phyloP scores from a whole-genome alignment of 2,888 invertebrate genomes.

The Harmothoe impar region DNA sequence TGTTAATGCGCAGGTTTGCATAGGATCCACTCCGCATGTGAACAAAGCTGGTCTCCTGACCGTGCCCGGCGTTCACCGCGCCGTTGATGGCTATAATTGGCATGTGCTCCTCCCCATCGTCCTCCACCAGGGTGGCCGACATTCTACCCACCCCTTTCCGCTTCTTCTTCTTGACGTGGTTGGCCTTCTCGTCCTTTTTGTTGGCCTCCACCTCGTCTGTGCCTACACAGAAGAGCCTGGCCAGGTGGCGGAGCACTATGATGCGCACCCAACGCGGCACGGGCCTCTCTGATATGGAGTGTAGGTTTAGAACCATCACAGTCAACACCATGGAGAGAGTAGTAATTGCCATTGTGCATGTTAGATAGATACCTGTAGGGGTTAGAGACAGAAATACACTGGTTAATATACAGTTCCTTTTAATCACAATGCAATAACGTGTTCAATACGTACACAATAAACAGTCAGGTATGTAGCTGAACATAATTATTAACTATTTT shows the following conservation, averaged over 20 bases:
- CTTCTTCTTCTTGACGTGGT: background rate
- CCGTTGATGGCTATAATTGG: slow-evolving; percentile 68
- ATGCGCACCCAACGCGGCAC: slow-evolving; percentile 60
- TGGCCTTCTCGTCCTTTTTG: slow-evolving; percentile 7
- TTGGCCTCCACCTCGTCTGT: slow-evolving; percentile 8
- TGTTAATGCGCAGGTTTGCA: slow-evolving; percentile 21
- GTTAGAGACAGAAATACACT: background rate
- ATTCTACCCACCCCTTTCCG: slow-evolving; percentile 39
- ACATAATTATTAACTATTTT: no score
- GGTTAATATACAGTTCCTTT: no score
- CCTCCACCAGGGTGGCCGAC: slow-evolving; percentile 33
- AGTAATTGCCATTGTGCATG: slow-evolving; percentile 63
- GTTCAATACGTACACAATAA: no score
- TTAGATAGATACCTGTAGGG: slow-evolving; percentile 61
- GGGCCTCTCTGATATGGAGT: slow-evolving; percentile 60
- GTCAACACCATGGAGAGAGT: slow-evolving; percentile 64
- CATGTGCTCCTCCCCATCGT: slow-evolving; percentile 65
- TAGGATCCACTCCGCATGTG: slow-evolving; percentile 14
- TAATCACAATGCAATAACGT: no score
- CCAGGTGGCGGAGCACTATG: slow-evolving; percentile 54
- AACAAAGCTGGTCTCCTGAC: slow-evolving; percentile 57
- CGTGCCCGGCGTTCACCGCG: background rate
- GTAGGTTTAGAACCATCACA: slow-evolving; percentile 62
- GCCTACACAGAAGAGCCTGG: slow-evolving; percentile 58
- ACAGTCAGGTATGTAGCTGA: no score